Conservation (phyloP, 2,113 vertebrate species). For the Neomonachus schauinslandi region DNA sequence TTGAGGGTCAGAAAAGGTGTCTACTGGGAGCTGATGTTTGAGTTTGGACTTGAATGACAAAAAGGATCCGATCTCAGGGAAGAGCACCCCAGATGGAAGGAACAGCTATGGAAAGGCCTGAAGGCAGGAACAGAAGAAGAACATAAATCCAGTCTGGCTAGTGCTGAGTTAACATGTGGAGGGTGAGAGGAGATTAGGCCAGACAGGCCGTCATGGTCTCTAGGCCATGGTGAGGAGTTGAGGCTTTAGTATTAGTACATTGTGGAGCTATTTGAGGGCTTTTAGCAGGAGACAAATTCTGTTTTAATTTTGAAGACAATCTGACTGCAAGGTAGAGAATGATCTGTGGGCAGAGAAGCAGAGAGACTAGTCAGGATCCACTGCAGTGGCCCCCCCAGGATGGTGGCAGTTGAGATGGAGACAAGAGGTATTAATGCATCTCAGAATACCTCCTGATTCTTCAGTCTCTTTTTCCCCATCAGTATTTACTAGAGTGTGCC, state of each 20-base stretch:
- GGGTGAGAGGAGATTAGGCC: neutral
- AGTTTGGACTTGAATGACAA: neutral
- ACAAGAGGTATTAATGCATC: neutral
- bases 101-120: neutral
- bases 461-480: neutral
- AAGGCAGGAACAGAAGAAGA: neutral
- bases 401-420: neutral
- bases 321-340: neutral
- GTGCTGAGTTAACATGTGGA: neutral
- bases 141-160: neutral
- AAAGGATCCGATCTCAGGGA: neutral
- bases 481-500: neutral
- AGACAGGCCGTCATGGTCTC: neutral
- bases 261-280: neutral
- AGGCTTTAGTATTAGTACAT: neutral
- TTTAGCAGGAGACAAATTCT: neutral
- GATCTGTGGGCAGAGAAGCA: neutral
- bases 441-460: neutral
- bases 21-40: neutral
- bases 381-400: neutral
- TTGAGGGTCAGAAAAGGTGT: neutral
- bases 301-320: neutral
- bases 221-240: neutral
- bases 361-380: neutral
- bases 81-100: neutral